Conservation (phyloP, 2,888 invertebrate species). For the Caenorhabditis afra region DNA sequence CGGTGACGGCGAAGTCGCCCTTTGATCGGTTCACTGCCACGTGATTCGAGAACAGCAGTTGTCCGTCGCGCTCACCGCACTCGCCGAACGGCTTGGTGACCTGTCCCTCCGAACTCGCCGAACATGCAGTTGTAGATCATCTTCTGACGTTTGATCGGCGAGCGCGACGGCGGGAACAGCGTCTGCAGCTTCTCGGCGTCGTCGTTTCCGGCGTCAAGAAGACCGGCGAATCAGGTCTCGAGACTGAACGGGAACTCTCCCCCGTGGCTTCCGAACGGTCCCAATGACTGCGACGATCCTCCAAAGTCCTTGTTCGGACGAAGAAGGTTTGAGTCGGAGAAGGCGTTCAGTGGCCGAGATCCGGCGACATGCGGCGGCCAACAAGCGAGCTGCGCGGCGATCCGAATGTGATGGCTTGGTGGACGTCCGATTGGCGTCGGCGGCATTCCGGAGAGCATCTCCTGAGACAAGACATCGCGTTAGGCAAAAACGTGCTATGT, state of each 20-base stretch:
- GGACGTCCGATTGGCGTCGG: conserved; percentile 76
- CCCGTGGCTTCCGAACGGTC: conserved; percentile 56
- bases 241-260: conserved; percentile 89
- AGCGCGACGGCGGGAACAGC: conserved; percentile 84
- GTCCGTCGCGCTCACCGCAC: conserved; percentile 92
- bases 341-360: too few relatives aligned
- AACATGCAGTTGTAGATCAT: conserved; percentile 99
- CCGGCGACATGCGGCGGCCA: conserved; percentile 60
- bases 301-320: too few relatives aligned
- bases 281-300: too few relatives aligned
- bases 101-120: conserved; percentile 95
- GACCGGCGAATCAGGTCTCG: conserved; percentile 79
- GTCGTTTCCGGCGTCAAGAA: conserved; percentile 66
- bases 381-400: conserved; percentile 43
- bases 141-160: conserved; percentile 98
- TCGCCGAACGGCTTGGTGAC: conserved; percentile 99
- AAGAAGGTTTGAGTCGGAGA: too few relatives aligned
- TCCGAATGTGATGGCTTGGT: conserved; percentile 58
- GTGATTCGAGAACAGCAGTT: conserved; percentile 99
- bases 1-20: conserved; percentile 98
- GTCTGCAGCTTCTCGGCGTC: conserved; percentile 65
- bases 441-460: conserved; percentile 68
- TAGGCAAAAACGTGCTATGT: conserved; percentile 23
- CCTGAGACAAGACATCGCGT: too few relatives aligned
- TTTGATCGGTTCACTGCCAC: conserved; percentile 99